A percentile compares a stretch with the other conserved stretches of the same genome.
Evolutionary conservation across 2,888 invertebrate species (phyloP).

Genomic region (Ceriagrion tenellum): DNA sequence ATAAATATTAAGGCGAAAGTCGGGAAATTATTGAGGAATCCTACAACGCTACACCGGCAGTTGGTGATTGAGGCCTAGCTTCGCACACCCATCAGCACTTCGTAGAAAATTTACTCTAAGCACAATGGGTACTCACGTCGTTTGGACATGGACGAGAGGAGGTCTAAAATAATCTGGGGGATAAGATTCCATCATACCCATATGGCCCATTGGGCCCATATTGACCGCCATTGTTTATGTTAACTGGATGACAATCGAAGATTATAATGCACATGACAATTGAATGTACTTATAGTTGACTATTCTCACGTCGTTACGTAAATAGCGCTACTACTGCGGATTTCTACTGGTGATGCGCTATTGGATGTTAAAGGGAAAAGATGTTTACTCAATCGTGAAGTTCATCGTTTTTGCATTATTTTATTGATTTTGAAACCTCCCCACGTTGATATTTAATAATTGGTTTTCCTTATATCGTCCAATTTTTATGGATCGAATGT

Average conservation of each 20-base stretch:
- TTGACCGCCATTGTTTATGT: conserved; percentile 54
- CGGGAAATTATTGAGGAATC: not conserved
- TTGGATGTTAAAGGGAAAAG: conserved; percentile 32
- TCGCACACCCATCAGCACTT: not conserved
- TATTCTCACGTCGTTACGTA: conserved; percentile 54
- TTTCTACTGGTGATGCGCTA: conserved; percentile 51
- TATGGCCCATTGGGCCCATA: conserved; percentile 60
- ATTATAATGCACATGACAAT: not conserved
- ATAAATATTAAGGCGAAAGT: not conserved
- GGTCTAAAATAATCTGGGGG: conserved; percentile 59
- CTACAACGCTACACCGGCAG: not conserved
- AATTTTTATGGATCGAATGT: conserved; percentile 37
- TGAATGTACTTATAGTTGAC: conserved; percentile 17
- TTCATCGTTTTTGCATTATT: not conserved
- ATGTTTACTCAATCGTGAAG: conserved; percentile 36
- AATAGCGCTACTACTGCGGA: conserved; percentile 62
- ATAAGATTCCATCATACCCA: conserved; percentile 61
- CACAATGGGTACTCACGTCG: not conserved
- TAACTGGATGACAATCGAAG: not conserved
- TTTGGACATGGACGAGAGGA: conserved; percentile 41
- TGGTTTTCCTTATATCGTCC: not conserved
- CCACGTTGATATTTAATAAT: not conserved
- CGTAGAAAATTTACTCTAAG: not conserved
- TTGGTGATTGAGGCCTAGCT: not conserved
- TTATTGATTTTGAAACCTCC: not conserved